These are phyloP conservation scores for Drosophila histrio DNA, from an alignment of 2,888 invertebrate genomes.

Conservation along the genomic window DNA sequence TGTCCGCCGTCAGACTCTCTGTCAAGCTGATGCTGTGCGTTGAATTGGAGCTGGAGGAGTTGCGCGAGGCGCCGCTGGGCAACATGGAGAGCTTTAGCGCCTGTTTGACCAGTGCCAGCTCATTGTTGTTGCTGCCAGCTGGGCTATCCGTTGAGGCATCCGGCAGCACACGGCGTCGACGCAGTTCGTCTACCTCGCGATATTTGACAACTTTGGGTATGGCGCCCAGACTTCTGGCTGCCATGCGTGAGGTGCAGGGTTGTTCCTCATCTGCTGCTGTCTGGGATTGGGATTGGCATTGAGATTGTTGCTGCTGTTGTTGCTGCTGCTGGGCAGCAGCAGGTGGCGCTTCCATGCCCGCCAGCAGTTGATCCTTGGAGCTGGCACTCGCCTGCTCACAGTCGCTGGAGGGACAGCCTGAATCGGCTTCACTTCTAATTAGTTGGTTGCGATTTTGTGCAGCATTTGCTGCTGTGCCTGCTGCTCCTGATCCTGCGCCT, in stretches of 20 bases:
- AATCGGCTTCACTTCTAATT: slow-evolving; percentile 85
- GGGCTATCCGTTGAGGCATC: too few species aligned
- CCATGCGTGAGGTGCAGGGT: slow-evolving; percentile 59
- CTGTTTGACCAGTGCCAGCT: slow-evolving; percentile 70
- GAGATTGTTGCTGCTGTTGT: slow-evolving; percentile 76
- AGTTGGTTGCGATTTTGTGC: slow-evolving; percentile 35
- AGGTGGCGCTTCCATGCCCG: slow-evolving; percentile 80
- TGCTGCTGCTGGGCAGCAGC: slow-evolving; percentile 77
- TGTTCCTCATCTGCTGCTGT: slow-evolving; percentile 62
- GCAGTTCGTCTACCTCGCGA: slow-evolving; percentile 80
- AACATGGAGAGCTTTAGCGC: slow-evolving; percentile 85
- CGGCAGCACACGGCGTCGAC: slow-evolving; percentile 64
- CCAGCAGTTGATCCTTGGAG: slow-evolving; percentile 88
- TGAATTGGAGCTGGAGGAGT: slow-evolving; percentile 86
- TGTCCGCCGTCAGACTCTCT: slow-evolving; percentile 85
- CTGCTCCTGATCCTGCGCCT: slow-evolving; percentile 16
- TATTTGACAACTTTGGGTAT: slow-evolving; percentile 85
- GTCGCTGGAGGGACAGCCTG: slow-evolving; percentile 84
- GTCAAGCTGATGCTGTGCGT: slow-evolving; percentile 86
- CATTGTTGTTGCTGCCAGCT: slow-evolving; percentile 69
- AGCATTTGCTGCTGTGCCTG: background rate
- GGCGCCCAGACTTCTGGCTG: slow-evolving; percentile 82
- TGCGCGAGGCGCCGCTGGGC: slow-evolving; percentile 83
- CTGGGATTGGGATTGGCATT: slow-evolving; percentile 75
- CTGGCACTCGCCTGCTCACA: slow-evolving; percentile 88